Evolutionary conservation across 2,888 invertebrate species (phyloP).

Genomic region (Azorinus chamasolen): DNA sequence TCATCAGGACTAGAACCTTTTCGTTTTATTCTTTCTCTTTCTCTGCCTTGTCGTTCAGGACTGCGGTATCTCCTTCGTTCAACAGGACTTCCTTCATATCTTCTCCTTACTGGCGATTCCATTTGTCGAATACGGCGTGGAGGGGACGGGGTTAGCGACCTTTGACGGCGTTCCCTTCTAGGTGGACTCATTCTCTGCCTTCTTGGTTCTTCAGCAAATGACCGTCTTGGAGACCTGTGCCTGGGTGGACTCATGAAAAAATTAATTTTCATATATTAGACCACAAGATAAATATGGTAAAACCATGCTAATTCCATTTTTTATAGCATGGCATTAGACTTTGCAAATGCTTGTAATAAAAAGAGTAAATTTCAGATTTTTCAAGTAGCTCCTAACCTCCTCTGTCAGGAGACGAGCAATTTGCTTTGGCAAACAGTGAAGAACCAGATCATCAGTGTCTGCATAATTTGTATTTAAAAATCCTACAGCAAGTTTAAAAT

Average conservation of each 20-base stretch:
- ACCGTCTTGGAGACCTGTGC: conserved; percentile 43
- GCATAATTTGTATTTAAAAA: no score
- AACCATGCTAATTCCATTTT: no score
- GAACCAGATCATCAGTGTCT: no score
- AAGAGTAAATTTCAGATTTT: no score
- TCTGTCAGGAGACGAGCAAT: no score
- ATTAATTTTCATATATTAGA: no score
- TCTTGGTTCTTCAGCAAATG: conserved; percentile 39
- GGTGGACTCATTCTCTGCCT: conserved; percentile 38
- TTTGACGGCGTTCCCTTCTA: conserved; percentile 16
- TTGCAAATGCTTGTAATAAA: not conserved
- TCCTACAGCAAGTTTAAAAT: no score
- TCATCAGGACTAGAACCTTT: no score
- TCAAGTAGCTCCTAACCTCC: no score
- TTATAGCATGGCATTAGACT: no score
- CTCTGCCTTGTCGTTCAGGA: conserved; percentile 23
- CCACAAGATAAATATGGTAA: no score
- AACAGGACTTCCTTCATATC: conserved; percentile 16
- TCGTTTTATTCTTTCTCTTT: conserved; percentile 38
- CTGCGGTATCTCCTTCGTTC: not conserved
- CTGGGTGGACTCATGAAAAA: conserved; percentile 44
- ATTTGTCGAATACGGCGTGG: conserved; percentile 13
- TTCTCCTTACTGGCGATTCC: conserved; percentile 45
- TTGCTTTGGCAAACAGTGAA: no score
- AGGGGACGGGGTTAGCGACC: not conserved